Conservation (phyloP, 2,888 invertebrate genomes). For the Priapulus caudatus region DNA sequence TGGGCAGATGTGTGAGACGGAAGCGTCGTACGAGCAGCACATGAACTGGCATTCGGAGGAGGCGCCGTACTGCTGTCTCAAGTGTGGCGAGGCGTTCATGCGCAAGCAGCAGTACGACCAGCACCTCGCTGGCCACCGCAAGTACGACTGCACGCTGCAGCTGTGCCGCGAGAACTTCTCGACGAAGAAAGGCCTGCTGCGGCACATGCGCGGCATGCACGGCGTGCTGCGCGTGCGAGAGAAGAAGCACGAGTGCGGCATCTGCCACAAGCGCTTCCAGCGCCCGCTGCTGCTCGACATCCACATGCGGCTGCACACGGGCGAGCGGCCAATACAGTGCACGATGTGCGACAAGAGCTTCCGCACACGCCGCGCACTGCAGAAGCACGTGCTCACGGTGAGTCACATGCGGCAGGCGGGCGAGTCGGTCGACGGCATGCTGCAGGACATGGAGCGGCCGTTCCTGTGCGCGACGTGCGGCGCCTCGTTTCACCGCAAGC, state of each 20-base stretch:
- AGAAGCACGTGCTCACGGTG: slow-evolving; percentile 28
- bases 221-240: slow-evolving; percentile 18
- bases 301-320: slow-evolving; percentile 26
- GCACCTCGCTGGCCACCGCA: slow-evolving; percentile 28
- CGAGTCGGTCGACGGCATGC: slow-evolving; percentile 10
- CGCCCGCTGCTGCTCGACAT: slow-evolving; percentile 23
- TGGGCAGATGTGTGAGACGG: slow-evolving; percentile 26
- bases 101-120: slow-evolving; percentile 30
- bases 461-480: slow-evolving; percentile 31
- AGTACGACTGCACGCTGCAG: slow-evolving; percentile 23
- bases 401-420: slow-evolving; percentile 26
- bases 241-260: slow-evolving; percentile 25
- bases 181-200: slow-evolving; percentile 24
- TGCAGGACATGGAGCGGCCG: slow-evolving; percentile 16
- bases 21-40: slow-evolving; percentile 23
- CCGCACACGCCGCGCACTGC: slow-evolving; percentile 24
- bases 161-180: slow-evolving; percentile 27
- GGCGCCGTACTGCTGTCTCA: slow-evolving; percentile 25
- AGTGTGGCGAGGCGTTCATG: slow-evolving; percentile 27
- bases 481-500: slow-evolving; percentile 26
- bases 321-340: slow-evolving; percentile 30
- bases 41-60: slow-evolving; percentile 25
- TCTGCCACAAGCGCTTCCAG: slow-evolving; percentile 26
- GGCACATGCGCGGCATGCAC: slow-evolving; percentile 26
- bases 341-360: slow-evolving; percentile 27